Percentiles rank a stretch among this genome's conserved stretches.
phyloP scores from a whole-genome alignment of 2,113 vertebrate species.

The Phalacrocorax carbo region DNA sequence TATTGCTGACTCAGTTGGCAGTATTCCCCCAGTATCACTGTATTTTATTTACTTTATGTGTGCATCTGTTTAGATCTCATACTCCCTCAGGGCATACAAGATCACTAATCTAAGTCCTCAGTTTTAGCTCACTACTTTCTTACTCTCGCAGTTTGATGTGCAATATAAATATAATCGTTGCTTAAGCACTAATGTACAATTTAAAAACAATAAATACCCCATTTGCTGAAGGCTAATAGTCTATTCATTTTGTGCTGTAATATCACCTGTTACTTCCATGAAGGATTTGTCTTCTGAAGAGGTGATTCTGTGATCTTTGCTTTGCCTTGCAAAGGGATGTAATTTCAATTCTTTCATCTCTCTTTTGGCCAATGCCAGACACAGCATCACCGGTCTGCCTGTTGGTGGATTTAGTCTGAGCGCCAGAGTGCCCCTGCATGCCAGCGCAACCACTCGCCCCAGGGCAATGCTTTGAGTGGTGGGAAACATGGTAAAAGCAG shows the following conservation, averaged over 20 bases:
- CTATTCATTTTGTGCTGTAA: slow-evolving; percentile 6
- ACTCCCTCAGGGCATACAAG: background rate
- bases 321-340: background rate
- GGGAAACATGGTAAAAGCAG: background rate
- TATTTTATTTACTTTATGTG: background rate
- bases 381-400: background rate
- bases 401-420: background rate
- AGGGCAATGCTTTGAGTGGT: rapidly evolving
- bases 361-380: background rate
- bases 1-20: background rate
- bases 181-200: background rate
- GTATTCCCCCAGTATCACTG: background rate
- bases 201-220: slow-evolving; percentile 38
- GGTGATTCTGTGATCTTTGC: background rate
- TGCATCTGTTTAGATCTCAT: background rate
- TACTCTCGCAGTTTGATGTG: background rate
- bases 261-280: background rate
- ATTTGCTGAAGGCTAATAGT: slow-evolving; percentile 38
- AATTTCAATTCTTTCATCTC: rapidly evolving
- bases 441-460: rapidly evolving
- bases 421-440: background rate
- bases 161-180: background rate
- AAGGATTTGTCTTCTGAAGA: background rate
- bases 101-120: background rate
- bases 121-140: background rate